These are phyloP conservation scores for Hoplodrina blanda DNA, from an alignment of 2,888 invertebrate species.

Conservation along the genomic window DNA sequence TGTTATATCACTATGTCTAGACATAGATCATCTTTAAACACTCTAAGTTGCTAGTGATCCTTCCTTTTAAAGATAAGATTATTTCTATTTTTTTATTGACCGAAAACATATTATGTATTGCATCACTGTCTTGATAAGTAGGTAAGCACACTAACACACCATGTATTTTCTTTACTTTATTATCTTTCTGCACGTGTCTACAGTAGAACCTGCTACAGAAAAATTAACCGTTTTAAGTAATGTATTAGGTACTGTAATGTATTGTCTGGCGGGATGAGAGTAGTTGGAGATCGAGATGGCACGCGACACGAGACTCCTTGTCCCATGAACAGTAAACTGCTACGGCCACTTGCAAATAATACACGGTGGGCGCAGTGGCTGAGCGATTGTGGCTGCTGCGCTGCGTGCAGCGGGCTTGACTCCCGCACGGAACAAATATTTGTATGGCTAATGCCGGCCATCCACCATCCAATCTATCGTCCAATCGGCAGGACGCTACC, in stretches of 20 bases:
- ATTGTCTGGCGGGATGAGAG: too few relatives aligned
- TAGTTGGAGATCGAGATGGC: too few relatives aligned
- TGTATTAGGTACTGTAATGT: too few relatives aligned
- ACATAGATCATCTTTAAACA: conserved; percentile 11
- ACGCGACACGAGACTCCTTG: too few relatives aligned
- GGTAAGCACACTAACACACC: not conserved
- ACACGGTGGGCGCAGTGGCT: too few relatives aligned
- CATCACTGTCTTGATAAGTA: conserved; percentile 7
- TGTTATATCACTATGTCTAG: not conserved
- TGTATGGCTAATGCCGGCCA: too few relatives aligned
- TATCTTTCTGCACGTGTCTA: conserved; percentile 8
- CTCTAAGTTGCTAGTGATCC: conserved; percentile 5
- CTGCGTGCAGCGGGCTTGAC: too few relatives aligned
- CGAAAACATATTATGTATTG: not conserved
- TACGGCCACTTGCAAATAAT: not conserved
- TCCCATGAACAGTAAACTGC: not conserved
- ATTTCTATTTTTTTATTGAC: not conserved
- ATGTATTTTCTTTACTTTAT: not conserved
- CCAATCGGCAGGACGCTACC: too few relatives aligned
- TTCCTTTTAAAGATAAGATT: conserved; percentile 14
- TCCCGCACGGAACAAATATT: too few relatives aligned
- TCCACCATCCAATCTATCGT: too few relatives aligned
- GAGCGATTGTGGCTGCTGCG: too few relatives aligned
- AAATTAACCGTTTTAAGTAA: not conserved
- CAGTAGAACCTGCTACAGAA: not conserved